A percentile compares a stretch with the other conserved stretches of the same genome.
phyloP scores from a whole-genome alignment of 1,140 invertebrate species.

The Drosophila littoralis region DNA sequence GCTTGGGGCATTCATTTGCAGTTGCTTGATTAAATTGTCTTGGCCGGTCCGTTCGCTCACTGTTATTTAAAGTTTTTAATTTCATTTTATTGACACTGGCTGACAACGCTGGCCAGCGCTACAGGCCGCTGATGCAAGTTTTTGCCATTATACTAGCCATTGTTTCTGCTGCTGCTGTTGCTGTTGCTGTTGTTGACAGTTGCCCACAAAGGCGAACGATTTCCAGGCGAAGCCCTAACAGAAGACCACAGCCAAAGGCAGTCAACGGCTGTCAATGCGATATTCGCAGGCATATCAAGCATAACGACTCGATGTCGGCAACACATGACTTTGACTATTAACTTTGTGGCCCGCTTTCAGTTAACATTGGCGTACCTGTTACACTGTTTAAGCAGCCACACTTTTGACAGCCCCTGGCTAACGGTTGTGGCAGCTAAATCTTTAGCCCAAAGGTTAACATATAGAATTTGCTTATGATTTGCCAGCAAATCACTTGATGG shows the following conservation, averaged over 20 bases:
- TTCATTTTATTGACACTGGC: slow-evolving; percentile 75
- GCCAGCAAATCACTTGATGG: slow-evolving; percentile 32
- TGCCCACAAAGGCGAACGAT: slow-evolving; percentile 55
- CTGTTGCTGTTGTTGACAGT: slow-evolving; percentile 40
- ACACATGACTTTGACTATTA: no score
- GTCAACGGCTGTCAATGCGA: slow-evolving; percentile 59
- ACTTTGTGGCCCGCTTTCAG: neutral
- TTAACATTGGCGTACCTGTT: slow-evolving; percentile 7
- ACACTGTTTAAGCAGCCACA: neutral
- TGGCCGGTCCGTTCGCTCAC: slow-evolving; percentile 24
- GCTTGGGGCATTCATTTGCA: slow-evolving; percentile 71
- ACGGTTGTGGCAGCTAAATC: neutral
- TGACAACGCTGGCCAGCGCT: neutral
- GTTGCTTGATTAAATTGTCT: slow-evolving; percentile 78
- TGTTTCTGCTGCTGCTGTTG: slow-evolving; percentile 5
- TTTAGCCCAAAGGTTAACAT: neutral
- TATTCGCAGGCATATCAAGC: slow-evolving; percentile 42
- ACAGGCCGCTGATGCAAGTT: slow-evolving; percentile 17
- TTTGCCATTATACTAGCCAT: slow-evolving; percentile 19
- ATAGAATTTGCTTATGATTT: slow-evolving; percentile 6
- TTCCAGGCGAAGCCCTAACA: slow-evolving; percentile 36
- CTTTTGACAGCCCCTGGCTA: neutral
- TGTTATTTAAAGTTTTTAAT: slow-evolving; percentile 77
- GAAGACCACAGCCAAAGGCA: slow-evolving; percentile 19
- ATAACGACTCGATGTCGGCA: slow-evolving; percentile 1